Base-by-base conservation (phyloP, 1,140 invertebrate species). In the Macrostomum lignano region DNA sequence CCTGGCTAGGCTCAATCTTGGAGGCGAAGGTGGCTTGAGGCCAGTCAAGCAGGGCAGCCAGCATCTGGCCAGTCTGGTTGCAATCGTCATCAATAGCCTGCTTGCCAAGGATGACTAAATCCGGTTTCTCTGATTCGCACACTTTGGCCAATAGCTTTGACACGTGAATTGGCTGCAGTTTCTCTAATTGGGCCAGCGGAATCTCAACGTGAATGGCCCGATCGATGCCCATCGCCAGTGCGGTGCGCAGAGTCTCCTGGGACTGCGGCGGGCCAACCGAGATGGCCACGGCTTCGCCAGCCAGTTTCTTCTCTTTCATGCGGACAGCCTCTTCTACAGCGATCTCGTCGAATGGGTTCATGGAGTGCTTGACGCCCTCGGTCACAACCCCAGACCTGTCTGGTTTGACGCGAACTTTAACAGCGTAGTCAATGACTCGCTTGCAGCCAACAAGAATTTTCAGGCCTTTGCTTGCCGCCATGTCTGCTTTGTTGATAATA, bases 291-390 rank as follows among this genome's bases (percentile, higher is more conserved):
- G 94, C 67, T 64, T 94, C 86, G 24, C 65, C 66, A 7, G 73
- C 84, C 11, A 91, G 39, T 54, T 93, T 93, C 49, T 93, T 94
- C 53, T 96, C 88, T 52, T 93, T 96, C 64, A 98, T 62, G 39
- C 81, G 63, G 0, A 98, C 76, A n/a, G 86, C 88, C 63, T 96
- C 88, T 55, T 98, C 88, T 1, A 98, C 67, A 6, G 86, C 88
- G 43, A 96, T 96, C 61, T 98, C 88, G 65, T 94, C 84, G 53
- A 98, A 98, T 1, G 88, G 88, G 53, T 98, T 98, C 75, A 98
- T 84, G 0, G 82, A 88, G 57, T 96, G 86, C 54, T 96, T 94
- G 0, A 96, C 77, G 5, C 84, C 84, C 58, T 96, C 82, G 2
- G 78, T 88, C 2, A 94, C 71, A 6, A 96, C 86, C 2, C 84